A percentile compares a stretch with the other conserved stretches of the same genome.
Conservation (phyloP, 2,113 vertebrate species). For the Tiliqua scincoides region DNA sequence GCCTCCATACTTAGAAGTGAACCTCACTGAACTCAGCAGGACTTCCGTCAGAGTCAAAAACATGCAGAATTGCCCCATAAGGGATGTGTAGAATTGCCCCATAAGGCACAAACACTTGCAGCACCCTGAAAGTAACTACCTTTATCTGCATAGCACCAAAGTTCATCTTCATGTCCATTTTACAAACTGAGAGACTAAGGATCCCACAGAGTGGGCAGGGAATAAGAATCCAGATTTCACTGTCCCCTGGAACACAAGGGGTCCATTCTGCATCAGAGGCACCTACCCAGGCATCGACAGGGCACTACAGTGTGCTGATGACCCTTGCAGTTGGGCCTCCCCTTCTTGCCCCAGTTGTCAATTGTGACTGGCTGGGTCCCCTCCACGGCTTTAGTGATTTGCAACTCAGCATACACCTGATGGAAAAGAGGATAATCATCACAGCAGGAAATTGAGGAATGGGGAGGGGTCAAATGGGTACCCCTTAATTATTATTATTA, state of each 20-base stretch:
- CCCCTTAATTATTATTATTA: no score
- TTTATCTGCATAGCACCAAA: neutral
- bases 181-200: neutral
- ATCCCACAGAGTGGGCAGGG: neutral
- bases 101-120: no score
- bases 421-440: conserved; percentile 30
- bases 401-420: conserved; percentile 84
- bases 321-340: conserved; percentile 81
- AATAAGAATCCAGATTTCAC: neutral
- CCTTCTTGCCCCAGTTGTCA: conserved; percentile 87
- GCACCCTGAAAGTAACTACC: no score
- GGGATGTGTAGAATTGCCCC: no score
- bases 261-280: rapidly evolving
- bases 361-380: conserved; percentile 83
- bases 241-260: neutral
- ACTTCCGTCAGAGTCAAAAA: no score
- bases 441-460: conserved; percentile 49
- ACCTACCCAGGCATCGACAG: conserved; percentile 84
- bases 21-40: no score
- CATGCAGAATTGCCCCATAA: no score
- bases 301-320: conserved; percentile 81
- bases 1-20: no score
- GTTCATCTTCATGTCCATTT: neutral
- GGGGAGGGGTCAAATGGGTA: neutral
- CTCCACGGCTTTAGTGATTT: conserved; percentile 85